Base-by-base conservation (phyloP, 2,113 vertebrate species). In the Pangasianodon hypophthalmus region DNA sequence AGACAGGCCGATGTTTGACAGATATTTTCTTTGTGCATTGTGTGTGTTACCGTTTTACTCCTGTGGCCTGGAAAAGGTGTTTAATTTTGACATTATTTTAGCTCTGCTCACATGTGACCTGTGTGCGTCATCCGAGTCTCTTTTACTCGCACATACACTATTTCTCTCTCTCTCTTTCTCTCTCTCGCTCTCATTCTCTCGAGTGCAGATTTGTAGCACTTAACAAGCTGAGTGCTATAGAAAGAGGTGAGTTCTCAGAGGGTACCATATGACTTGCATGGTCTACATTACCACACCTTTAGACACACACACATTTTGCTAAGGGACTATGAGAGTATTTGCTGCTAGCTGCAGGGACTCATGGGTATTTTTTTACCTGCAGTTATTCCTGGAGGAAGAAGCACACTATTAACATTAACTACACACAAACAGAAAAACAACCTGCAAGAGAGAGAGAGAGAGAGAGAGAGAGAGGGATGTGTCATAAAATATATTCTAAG, bases 311-410 rank as follows among this genome's bases (percentile, higher is more conserved):
- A 69, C 19, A 58, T 62, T 50, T 54, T 90, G 90, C 88, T 91
- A 37, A 88, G 92, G 92, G 92, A 91, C 90, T 90, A 81, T 80
- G 92, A 92, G 92, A 92, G 90, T 92, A 92, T 92, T 92, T 92
- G 90, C 87, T 92, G 87, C 88, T 88, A 91, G 90, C 86, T 79
- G 87, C 89, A 67, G 85, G 84, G 89, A 85, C 87, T 90, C 90
- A 80, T 85, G 90, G 92, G 92, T 90, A 88, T 81, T 90, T 86
- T 92, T 90, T 90, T 90, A 88, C 87, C 88, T 60, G 62, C 60
- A 83, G 84, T 88, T 84, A 92, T 90, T 92, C 90, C 92, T 84
- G 14, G 80, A 88, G 90, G 92, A 75, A 86, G 84, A 67, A 37
- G n/a, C 79, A 75, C 85, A 84, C 88, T 91, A 92, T 91, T 92